phyloP scores from a whole-genome alignment of 2,113 vertebrate genomes.

The Rhinoderma darwinii region DNA sequence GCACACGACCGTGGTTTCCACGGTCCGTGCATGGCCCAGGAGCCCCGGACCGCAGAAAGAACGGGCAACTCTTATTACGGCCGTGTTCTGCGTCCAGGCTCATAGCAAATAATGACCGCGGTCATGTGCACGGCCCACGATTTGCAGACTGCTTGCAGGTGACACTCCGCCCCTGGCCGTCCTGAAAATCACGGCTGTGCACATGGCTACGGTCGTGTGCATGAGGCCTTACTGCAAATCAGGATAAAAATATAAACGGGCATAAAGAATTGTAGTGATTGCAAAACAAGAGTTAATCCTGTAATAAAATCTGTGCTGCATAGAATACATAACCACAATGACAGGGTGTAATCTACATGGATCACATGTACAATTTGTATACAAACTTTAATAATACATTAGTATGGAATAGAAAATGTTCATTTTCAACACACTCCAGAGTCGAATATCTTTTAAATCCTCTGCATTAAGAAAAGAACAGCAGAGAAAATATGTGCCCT shows the following conservation, averaged over 20 bases:
- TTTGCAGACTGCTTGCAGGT: too few relatives aligned
- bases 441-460: not conserved
- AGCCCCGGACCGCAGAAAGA: too few relatives aligned
- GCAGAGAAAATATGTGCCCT: not conserved
- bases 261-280: not conserved
- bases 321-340: not conserved
- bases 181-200: too few relatives aligned
- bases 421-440: not conserved
- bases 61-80: too few relatives aligned
- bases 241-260: not conserved
- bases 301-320: constrained; percentile 2
- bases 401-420: not conserved
- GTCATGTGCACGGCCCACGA: too few relatives aligned
- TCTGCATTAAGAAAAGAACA: not conserved
- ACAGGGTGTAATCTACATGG: not conserved
- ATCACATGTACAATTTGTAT: not conserved
- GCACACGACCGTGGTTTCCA: too few relatives aligned
- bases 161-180: too few relatives aligned
- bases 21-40: too few relatives aligned
- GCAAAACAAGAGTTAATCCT: not conserved
- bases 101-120: too few relatives aligned
- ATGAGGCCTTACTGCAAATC: not conserved
- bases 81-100: too few relatives aligned
- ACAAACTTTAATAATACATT: too few relatives aligned
- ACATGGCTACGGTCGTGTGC: too few relatives aligned